phyloP scores from a whole-genome alignment of 2,888 invertebrate species.

The Coecobrya sp. region DNA sequence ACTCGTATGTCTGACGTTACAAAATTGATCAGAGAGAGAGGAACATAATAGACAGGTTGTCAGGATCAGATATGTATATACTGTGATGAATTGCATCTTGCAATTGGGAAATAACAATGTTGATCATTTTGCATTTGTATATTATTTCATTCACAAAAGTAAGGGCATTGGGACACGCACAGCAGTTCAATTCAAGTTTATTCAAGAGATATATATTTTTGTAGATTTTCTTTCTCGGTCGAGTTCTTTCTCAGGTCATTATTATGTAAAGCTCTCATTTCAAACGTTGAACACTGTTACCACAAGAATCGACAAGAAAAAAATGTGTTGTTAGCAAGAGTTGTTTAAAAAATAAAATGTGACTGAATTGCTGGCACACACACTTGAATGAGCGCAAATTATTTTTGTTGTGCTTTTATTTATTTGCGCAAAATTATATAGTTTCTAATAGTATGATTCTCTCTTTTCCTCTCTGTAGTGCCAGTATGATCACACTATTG shows the following conservation, averaged over 20 bases:
- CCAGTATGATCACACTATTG: slow-evolving; percentile 19
- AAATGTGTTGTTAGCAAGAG: neutral
- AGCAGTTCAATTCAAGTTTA: slow-evolving; percentile 9
- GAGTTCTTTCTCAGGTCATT: slow-evolving; percentile 42
- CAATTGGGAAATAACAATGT: slow-evolving; percentile 14
- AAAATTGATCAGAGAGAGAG: neutral
- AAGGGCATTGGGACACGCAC: slow-evolving; percentile 61
- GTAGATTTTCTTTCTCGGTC: neutral
- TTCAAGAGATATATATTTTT: neutral
- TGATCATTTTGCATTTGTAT: neutral
- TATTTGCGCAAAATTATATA: too few species aligned
- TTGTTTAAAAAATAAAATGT: neutral
- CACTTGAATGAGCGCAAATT: neutral
- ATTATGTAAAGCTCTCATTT: neutral
- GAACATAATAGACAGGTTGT: neutral
- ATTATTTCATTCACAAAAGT: neutral
- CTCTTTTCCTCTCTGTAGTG: too few species aligned
- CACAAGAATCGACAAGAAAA: neutral
- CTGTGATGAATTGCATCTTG: slow-evolving; percentile 8
- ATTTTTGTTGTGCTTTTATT: neutral
- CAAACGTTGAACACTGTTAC: neutral
- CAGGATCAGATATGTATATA: neutral
- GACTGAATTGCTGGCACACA: neutral
- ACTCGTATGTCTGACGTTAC: too few species aligned
- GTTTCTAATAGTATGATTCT: too few species aligned